Percentiles rank a stretch among this genome's conserved stretches.
Conservation (phyloP, 2,797 vertebrate genomes). For the Danio tinwini region DNA sequence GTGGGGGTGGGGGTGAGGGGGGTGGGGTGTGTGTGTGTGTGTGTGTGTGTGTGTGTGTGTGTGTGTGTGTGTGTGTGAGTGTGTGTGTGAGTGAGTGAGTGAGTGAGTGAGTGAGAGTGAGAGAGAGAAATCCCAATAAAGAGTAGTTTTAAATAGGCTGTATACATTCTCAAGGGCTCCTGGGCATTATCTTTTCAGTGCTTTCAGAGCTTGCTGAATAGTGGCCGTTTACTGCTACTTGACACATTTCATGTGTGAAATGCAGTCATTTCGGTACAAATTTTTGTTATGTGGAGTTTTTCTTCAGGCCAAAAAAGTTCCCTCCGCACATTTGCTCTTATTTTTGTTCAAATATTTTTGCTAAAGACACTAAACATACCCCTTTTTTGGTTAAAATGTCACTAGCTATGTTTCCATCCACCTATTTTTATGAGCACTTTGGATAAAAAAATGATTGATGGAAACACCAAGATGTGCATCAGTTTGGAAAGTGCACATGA, state of each 20-base stretch:
- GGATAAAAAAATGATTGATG: too few species aligned
- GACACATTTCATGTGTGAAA: not conserved
- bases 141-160: not conserved
- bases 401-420: not conserved
- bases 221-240: not conserved
- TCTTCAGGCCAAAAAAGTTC: not conserved
- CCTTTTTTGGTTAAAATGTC: not conserved
- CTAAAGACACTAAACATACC: not conserved
- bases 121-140: not conserved
- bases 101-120: not conserved
- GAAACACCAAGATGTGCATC: too few species aligned
- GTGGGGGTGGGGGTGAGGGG: too few species aligned
- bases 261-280: not conserved
- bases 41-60: too few species aligned
- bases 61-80: not conserved
- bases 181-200: slow-evolving; percentile 34
- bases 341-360: not conserved
- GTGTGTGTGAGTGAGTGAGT: too few species aligned
- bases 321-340: not conserved
- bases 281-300: not conserved
- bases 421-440: too few species aligned
- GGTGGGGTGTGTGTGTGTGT: not conserved
- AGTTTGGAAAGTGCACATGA: too few species aligned
- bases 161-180: slow-evolving; percentile 37
- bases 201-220: slow-evolving; percentile 48